These are phyloP conservation scores for Euspilapteryx auroguttella DNA, from an alignment of 2,888 invertebrate species.

Conservation along the genomic window DNA sequence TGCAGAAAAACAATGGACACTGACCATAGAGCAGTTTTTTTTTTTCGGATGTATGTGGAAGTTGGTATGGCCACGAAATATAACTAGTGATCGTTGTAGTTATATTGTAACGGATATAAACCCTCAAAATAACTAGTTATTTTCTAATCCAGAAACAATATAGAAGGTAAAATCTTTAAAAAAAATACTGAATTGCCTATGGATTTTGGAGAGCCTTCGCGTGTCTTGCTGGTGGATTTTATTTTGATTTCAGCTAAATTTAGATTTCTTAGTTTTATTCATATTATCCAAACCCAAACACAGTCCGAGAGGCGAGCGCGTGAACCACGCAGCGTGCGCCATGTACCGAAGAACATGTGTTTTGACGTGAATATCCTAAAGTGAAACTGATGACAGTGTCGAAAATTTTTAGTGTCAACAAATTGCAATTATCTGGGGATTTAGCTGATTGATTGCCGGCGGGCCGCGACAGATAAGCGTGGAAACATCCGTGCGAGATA, in stretches of 20 bases:
- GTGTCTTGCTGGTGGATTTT: constrained; percentile 43
- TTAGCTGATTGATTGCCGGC: constrained; percentile 16
- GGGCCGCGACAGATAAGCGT: constrained; percentile 10
- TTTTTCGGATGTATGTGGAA: constrained; percentile 52
- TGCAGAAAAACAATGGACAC: constrained; percentile 62
- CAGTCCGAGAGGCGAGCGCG: constrained; percentile 26
- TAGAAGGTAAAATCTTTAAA: too few species aligned
- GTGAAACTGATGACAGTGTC: constrained; percentile 23
- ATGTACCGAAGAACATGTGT: constrained; percentile 49
- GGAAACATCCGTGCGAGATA: constrained; percentile 1
- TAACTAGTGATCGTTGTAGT: constrained; percentile 10
- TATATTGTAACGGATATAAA: constrained; percentile 31
- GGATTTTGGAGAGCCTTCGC: constrained; percentile 40
- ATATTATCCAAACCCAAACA: constrained; percentile 27
- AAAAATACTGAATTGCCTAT: constrained; percentile 11
- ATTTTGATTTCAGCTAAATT: constrained; percentile 32
- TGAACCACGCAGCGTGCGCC: constrained; percentile 22
- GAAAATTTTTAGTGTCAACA: constrained; percentile 37
- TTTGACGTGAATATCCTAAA: constrained; percentile 48
- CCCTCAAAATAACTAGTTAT: too few species aligned
- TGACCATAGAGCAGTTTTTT: constrained; percentile 49
- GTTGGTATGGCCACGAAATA: constrained; percentile 18
- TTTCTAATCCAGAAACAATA: too few species aligned
- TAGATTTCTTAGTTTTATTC: constrained; percentile 34
- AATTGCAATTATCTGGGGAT: constrained; percentile 29